These are phyloP conservation scores for Pristionchus pacificus DNA, from an alignment of 1,140 invertebrate species.

Conservation along the genomic window DNA sequence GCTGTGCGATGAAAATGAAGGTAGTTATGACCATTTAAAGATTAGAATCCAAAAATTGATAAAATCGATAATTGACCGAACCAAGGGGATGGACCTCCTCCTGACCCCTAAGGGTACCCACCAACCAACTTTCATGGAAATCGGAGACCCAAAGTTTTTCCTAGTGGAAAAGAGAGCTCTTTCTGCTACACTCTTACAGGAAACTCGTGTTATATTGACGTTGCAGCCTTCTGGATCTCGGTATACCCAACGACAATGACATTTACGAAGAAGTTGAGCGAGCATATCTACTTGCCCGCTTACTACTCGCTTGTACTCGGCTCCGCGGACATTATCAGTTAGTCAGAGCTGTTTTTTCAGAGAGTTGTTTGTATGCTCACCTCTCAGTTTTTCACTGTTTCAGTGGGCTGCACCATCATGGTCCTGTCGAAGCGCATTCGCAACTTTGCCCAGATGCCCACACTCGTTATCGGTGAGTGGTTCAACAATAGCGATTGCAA, in stretches of 20 bases:
- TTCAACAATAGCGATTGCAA: no score
- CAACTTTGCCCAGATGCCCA: background rate
- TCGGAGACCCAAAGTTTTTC: no score
- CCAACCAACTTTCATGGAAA: no score
- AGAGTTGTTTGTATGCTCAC: no score
- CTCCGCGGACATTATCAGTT: constrained; percentile 22
- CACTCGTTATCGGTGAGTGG: background rate
- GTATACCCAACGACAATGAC: constrained; percentile 29
- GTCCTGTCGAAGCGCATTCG: background rate
- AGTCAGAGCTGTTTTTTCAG: constrained; percentile 4
- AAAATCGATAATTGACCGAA: no score
- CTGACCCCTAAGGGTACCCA: no score
- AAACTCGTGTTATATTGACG: background rate
- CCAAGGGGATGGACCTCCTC: no score
- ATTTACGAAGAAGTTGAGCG: constrained; percentile 12
- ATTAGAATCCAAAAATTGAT: no score
- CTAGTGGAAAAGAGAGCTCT: background rate
- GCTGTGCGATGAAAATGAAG: no score
- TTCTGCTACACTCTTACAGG: no score
- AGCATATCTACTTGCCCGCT: constrained; percentile 20
- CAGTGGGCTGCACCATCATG: background rate
- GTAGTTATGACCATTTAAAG: no score
- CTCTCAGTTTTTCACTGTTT: no score
- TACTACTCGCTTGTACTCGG: constrained; percentile 22
- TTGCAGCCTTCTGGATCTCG: constrained; percentile 22